Conservation (phyloP, 2,797 vertebrate species). For the Philypnodon macrostomus region DNA sequence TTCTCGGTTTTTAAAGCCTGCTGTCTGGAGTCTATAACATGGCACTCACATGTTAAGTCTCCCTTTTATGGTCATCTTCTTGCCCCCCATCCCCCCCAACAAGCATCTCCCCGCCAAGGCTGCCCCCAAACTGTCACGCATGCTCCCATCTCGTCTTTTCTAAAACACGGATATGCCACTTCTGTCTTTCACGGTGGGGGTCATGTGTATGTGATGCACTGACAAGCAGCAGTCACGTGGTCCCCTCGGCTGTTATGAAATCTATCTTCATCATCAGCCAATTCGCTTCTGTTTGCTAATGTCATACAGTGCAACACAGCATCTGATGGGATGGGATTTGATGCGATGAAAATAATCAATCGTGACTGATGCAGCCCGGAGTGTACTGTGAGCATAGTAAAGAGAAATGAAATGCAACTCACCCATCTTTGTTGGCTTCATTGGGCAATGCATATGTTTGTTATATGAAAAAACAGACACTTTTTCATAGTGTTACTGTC, state of each 20-base stretch:
- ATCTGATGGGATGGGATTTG: not conserved
- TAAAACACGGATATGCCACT: slow-evolving; percentile 57
- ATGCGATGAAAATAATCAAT: slow-evolving; percentile 31
- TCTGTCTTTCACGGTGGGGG: slow-evolving; percentile 43
- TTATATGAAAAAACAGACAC: no score
- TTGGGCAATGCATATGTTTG: no score
- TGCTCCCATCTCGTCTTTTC: slow-evolving; percentile 47
- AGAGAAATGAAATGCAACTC: no score
- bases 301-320: not conserved
- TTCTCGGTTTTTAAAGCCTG: not conserved
- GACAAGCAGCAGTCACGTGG: slow-evolving; percentile 20
- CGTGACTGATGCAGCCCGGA: slow-evolving; percentile 19
- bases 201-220: slow-evolving; percentile 30
- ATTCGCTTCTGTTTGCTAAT: slow-evolving; percentile 4
- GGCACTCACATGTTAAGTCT: slow-evolving; percentile 47
- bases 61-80: slow-evolving; percentile 53
- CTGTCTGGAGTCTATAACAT: slow-evolving; percentile 25
- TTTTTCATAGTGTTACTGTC: no score
- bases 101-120: slow-evolving; percentile 47
- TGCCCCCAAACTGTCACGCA: slow-evolving; percentile 6
- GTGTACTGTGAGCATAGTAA: not conserved
- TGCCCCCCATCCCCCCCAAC: slow-evolving; percentile 30
- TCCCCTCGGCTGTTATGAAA: not conserved
- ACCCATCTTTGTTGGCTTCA: no score
- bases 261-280: not conserved